Base-by-base conservation (phyloP, 1,140 invertebrate genomes). In the Ectropis grisescens region DNA sequence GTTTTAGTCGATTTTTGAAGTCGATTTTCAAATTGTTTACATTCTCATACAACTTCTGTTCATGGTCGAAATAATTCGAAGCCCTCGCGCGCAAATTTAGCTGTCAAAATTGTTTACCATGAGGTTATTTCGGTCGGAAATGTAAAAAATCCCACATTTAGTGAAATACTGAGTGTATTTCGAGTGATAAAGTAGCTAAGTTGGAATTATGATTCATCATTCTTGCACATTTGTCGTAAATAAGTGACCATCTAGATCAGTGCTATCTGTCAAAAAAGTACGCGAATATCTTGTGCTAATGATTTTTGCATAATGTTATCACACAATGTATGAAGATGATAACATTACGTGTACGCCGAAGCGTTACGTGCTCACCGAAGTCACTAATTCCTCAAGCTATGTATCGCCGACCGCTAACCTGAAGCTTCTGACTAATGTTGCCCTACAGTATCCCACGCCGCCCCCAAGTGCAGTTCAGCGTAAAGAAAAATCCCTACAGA, bases 371-470 rank as follows among this genome's bases (percentile, higher is more conserved):
- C 70, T 86, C 26, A 75, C 75, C 25, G 84, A 86, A 60, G 71
- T 85, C 14, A 83, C 80, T 2, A 85, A 83, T 58, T 79, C 82
- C 5, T 64, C 78, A 11, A 81, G 52, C 35, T 82, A 84, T 57
- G 78, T 85, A 8, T 86, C 85, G 9, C 85, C 85, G 12, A 87
- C 74, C 25, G 85, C 85, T 30, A 87, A 87, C 59, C 66, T 87
- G 13, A 83, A 85, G 57, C 50, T 87, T 15, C 62, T 87, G 16
- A 87, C 84, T 3, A 85, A 84, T 61, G 81, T 86, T 9, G 85
- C 85, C 23, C 54, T 85, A 30, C 82, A 84, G 38, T 82, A 82
- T 41, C 78, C 74, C 41, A 82, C 78, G 41, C 78, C 78, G 34
- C 74, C 76, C 22, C 65, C 74, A 3, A 84, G 69, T 51, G 58